These are phyloP conservation scores for Hippocampus zosterae DNA, from an alignment of 2,113 vertebrate genomes.

Conservation along the genomic window DNA sequence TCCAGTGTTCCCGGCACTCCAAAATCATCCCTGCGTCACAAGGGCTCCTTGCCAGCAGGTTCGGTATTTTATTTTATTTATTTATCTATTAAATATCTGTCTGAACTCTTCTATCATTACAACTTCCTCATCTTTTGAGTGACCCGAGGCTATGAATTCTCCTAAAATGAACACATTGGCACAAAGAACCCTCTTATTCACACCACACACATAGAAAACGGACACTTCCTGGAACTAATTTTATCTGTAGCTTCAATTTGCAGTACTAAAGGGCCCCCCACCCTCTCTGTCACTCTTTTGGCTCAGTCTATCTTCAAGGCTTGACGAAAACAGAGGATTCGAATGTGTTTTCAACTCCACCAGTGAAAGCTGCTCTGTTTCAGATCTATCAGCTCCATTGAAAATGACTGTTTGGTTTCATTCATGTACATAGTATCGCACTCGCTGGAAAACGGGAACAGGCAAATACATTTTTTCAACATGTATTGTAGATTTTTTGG, in stretches of 20 bases:
- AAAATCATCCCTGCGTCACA: slow-evolving; percentile 80
- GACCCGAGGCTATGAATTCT: slow-evolving; percentile 28
- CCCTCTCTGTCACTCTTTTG: slow-evolving; percentile 39
- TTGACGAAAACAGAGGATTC: slow-evolving; percentile 21
- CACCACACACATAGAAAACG: slow-evolving; percentile 23
- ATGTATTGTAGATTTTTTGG: background rate
- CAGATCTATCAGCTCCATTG: background rate
- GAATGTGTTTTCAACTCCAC: slow-evolving; percentile 5
- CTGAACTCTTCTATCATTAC: slow-evolving; percentile 2
- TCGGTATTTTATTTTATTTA: slow-evolving; percentile 20
- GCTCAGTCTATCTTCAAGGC: slow-evolving; percentile 12
- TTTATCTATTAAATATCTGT: background rate
- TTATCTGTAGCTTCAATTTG: slow-evolving; percentile 35
- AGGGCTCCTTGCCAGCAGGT: slow-evolving; percentile 86
- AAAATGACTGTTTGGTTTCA: background rate
- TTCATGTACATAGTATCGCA: background rate
- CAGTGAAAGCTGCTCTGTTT: slow-evolving; percentile 4
- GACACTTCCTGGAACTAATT: slow-evolving; percentile 59
- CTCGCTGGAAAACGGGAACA: background rate
- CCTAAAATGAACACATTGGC: slow-evolving; percentile 23
- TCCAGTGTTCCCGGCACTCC: slow-evolving; percentile 83
- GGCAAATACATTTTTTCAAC: background rate
- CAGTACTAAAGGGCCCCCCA: slow-evolving; percentile 33
- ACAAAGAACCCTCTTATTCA: slow-evolving; percentile 42
- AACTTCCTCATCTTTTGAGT: background rate